Evolutionary conservation across 2,797 vertebrate genomes (phyloP).

Genomic region (Cheirogaleus major): DNA sequence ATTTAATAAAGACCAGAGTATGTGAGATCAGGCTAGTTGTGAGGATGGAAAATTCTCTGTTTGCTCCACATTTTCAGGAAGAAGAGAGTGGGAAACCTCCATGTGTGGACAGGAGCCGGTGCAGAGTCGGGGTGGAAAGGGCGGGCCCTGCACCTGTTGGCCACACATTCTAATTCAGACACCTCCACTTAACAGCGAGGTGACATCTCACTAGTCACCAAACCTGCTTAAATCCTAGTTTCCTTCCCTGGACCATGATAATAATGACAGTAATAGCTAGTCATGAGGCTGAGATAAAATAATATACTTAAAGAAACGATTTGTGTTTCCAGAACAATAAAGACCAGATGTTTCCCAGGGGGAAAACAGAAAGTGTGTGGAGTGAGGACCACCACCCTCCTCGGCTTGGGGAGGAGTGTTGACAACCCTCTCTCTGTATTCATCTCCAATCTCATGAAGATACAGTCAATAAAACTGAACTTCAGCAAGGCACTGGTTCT

Average conservation of each 20-base stretch:
- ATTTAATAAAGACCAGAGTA: not conserved
- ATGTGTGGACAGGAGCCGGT: not conserved
- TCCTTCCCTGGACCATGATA: not conserved
- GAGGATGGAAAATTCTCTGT: not conserved
- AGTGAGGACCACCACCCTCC: not conserved
- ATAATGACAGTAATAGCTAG: not conserved
- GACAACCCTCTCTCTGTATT: not conserved
- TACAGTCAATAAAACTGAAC: not conserved
- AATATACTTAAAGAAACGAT: not conserved
- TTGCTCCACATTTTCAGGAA: not conserved
- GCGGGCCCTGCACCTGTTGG: rapidly evolving
- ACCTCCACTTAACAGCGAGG: not conserved
- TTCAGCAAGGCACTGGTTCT: not conserved
- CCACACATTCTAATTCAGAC: not conserved
- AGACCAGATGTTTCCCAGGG: not conserved
- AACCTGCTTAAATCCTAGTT: not conserved
- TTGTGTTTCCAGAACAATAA: not conserved
- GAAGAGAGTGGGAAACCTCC: not conserved
- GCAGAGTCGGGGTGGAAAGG: no score
- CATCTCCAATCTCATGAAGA: not conserved
- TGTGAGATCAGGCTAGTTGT: not conserved
- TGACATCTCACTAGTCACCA: no score
- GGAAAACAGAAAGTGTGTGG: not conserved
- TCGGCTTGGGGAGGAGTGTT: not conserved
- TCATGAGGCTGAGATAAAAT: no score